Conservation (phyloP, 2,888 invertebrate genomes). For the Epirrhoe tristata region DNA sequence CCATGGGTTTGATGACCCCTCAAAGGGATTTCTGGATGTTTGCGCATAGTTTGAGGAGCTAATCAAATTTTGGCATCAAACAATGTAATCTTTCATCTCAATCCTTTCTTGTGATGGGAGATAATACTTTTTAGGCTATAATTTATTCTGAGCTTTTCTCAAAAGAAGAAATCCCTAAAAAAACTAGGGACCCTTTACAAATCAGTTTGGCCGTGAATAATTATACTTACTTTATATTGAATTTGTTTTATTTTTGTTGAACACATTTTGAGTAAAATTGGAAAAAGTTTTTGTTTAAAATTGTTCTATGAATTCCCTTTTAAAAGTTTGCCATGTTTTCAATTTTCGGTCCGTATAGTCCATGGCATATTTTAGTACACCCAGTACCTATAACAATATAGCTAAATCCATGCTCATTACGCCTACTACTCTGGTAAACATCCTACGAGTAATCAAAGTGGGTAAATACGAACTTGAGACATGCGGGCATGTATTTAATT, state of each 20-base stretch:
- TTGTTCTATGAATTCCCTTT: too few relatives aligned
- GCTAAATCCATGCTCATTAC: conserved; percentile 9
- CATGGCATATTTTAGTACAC: too few relatives aligned
- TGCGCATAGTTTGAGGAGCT: conserved; percentile 67
- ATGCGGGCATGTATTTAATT: conserved; percentile 71
- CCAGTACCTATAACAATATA: not conserved
- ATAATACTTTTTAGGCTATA: conserved; percentile 16
- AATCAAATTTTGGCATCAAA: conserved; percentile 67
- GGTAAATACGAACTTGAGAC: conserved; percentile 67
- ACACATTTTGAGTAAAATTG: too few relatives aligned
- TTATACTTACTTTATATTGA: too few relatives aligned
- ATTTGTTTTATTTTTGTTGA: too few relatives aligned
- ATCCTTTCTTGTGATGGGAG: conserved; percentile 43
- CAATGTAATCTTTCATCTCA: conserved; percentile 63
- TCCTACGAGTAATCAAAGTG: conserved; percentile 62
- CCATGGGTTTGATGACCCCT: conserved; percentile 58
- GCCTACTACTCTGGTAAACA: conserved; percentile 31
- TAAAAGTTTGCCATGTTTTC: too few relatives aligned
- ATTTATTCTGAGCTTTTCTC: not conserved
- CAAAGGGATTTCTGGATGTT: conserved; percentile 64
- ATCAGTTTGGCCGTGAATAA: too few relatives aligned
- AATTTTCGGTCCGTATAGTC: too few relatives aligned
- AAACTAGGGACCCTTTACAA: too few relatives aligned
- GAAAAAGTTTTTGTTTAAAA: too few relatives aligned
- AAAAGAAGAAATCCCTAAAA: too few relatives aligned